Evolutionary conservation across 2,797 vertebrate genomes (phyloP).

Genomic region (Pangasius djambal): DNA sequence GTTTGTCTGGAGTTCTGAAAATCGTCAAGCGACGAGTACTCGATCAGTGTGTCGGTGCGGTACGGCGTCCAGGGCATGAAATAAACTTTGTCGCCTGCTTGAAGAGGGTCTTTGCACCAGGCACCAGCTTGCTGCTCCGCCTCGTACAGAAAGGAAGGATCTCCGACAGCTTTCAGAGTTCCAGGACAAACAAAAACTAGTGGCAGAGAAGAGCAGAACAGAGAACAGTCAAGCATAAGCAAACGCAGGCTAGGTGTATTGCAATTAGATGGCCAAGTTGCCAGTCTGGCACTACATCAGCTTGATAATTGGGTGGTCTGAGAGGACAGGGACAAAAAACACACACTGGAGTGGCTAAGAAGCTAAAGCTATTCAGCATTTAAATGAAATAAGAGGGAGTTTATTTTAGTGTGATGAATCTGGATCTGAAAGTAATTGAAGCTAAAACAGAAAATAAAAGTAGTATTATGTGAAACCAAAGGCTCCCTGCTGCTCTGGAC

Average conservation of each 20-base stretch:
- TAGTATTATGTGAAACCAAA: slow-evolving; percentile 68
- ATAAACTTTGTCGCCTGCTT: slow-evolving; percentile 99
- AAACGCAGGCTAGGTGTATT: slow-evolving; percentile 50
- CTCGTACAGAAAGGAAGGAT: slow-evolving; percentile 96
- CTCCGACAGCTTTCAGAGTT: slow-evolving; percentile 98
- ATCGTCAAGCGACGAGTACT: slow-evolving; percentile 95
- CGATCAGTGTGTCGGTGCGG: slow-evolving; percentile 96
- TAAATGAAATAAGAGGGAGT: slow-evolving; percentile 71
- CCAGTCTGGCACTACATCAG: slow-evolving; percentile 62
- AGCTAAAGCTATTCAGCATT: slow-evolving; percentile 74
- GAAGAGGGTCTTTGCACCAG: slow-evolving; percentile 99
- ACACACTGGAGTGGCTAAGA: slow-evolving; percentile 72
- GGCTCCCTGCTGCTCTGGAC: slow-evolving; percentile 73
- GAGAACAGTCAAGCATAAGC: slow-evolving; percentile 77
- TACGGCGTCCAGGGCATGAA: slow-evolving; percentile 99
- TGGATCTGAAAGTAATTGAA: slow-evolving; percentile 72
- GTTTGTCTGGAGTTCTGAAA: slow-evolving; percentile 94
- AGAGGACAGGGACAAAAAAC: slow-evolving; percentile 66
- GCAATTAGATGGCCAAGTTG: slow-evolving; percentile 53
- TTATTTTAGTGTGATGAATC: slow-evolving; percentile 74
- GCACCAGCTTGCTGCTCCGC: slow-evolving; percentile 98
- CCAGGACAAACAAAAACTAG: slow-evolving; percentile 99
- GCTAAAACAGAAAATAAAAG: slow-evolving; percentile 68
- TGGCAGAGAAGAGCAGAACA: slow-evolving; percentile 89
- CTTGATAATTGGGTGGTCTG: slow-evolving; percentile 74